Evolutionary conservation across 2,888 invertebrate genomes (phyloP).

Genomic region (Heliconius hortense): DNA sequence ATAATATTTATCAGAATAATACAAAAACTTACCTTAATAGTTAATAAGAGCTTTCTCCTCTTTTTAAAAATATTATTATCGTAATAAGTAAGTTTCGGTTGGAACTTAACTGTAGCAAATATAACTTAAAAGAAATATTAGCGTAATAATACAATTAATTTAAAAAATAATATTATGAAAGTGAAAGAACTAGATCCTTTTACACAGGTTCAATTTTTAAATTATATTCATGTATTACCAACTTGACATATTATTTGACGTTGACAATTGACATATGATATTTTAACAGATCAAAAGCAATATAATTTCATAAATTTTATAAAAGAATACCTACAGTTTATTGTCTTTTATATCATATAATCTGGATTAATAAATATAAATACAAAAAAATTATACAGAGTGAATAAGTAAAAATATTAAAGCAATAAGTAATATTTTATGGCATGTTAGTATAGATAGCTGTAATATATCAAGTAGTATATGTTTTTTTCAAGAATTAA

Average conservation of each 20-base stretch:
- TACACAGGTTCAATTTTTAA: not conserved
- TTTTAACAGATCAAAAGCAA: not conserved
- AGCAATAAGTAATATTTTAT: too few relatives aligned
- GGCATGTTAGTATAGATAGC: not conserved
- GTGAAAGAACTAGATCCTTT: not conserved
- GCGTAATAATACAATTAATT: not conserved
- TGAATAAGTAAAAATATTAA: not conserved
- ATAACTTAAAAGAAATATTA: not conserved
- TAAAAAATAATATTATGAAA: slow-evolving; percentile 5
- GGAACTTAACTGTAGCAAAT: not conserved
- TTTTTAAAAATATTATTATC: not conserved
- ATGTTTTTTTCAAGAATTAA: not conserved
- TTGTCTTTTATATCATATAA: too few relatives aligned
- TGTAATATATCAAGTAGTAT: not conserved
- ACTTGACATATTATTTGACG: not conserved
- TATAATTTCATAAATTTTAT: not conserved
- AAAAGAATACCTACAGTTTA: too few relatives aligned
- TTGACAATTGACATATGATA: not conserved
- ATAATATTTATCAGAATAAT: not conserved
- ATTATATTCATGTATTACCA: not conserved
- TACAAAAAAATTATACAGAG: too few relatives aligned
- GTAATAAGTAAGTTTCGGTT: not conserved
- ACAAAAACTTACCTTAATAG: slow-evolving; percentile 7
- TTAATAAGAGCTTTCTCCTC: not conserved
- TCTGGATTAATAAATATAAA: too few relatives aligned